A percentile compares a stretch with the other conserved stretches of the same genome.
phyloP scores from a whole-genome alignment of 2,888 invertebrate species.

The Cheilosia grossa region DNA sequence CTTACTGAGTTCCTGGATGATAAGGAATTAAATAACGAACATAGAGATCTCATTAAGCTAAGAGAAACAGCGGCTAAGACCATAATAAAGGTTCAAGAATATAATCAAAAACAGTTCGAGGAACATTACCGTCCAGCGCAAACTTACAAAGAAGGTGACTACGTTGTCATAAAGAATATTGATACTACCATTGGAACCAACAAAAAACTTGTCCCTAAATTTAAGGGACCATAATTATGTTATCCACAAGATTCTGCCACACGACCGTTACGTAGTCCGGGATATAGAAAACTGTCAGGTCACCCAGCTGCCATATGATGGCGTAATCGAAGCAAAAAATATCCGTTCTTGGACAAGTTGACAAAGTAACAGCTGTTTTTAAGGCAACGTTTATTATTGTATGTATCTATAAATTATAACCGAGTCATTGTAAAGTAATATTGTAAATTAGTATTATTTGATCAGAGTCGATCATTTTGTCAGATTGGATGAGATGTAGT shows the following conservation, averaged over 20 bases:
- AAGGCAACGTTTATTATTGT: background rate
- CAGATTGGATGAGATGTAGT: slow-evolving; percentile 25
- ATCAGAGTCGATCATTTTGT: slow-evolving; percentile 25
- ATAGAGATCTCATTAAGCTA: background rate
- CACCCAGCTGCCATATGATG: slow-evolving; percentile 73
- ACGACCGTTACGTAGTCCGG: slow-evolving; percentile 76
- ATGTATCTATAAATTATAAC: too few relatives aligned
- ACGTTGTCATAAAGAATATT: slow-evolving; percentile 1
- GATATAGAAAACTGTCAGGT: slow-evolving; percentile 76
- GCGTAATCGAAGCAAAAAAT: background rate
- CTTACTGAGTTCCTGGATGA: slow-evolving; percentile 38
- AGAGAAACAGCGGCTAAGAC: background rate
- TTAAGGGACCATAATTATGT: slow-evolving; percentile 49
- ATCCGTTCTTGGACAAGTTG: background rate
- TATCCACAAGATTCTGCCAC: slow-evolving; percentile 74
- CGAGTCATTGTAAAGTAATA: too few relatives aligned
- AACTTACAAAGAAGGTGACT: background rate
- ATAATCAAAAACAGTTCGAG: slow-evolving; percentile 2
- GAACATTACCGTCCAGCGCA: background rate
- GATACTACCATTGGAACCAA: background rate
- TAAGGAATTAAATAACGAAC: background rate
- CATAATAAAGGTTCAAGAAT: slow-evolving; percentile 17
- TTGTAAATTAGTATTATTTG: background rate
- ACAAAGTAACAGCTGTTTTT: background rate
- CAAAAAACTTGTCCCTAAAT: slow-evolving; percentile 13